These are phyloP conservation scores for Rafetus swinhoei DNA, from an alignment of 2,113 vertebrate genomes.

Conservation along the genomic window DNA sequence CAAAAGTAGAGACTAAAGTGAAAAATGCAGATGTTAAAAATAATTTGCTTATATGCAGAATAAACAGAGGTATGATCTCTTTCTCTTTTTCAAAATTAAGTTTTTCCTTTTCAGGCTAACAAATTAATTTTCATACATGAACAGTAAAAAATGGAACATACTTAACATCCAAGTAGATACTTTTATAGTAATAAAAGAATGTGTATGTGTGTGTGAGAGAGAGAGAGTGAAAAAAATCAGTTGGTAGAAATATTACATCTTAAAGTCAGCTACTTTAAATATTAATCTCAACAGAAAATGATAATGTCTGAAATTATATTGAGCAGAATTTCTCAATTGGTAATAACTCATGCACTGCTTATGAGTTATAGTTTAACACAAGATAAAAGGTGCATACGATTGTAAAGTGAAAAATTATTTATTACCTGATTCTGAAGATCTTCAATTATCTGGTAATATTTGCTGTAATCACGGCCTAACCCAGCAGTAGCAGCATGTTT, in stretches of 20 bases:
- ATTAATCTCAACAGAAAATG: not conserved
- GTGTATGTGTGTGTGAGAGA: not conserved
- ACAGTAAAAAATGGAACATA: not conserved
- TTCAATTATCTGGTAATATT: conserved; percentile 62
- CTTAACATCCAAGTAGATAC: not conserved
- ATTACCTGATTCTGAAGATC: conserved; percentile 79
- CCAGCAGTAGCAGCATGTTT: conserved; percentile 38
- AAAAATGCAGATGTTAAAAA: not conserved
- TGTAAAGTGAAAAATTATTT: not conserved
- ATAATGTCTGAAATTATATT: not conserved
- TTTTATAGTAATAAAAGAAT: not conserved
- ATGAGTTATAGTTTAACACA: not conserved
- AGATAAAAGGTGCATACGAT: not conserved
- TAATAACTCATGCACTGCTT: not conserved
- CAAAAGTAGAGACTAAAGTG: not conserved
- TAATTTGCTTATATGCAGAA: not conserved
- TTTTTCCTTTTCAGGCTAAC: not conserved
- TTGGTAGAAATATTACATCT: not conserved
- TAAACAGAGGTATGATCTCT: not conserved
- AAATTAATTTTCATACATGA: not conserved
- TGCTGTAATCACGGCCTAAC: conserved; percentile 73
- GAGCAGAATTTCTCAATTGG: not conserved
- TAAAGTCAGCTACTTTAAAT: not conserved
- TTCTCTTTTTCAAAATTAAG: not conserved
- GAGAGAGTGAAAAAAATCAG: not conserved